A percentile compares a stretch with the other conserved stretches of the same genome.
Evolutionary conservation across 1,140 invertebrate genomes (phyloP).

Genomic region (Sinella curviseta): DNA sequence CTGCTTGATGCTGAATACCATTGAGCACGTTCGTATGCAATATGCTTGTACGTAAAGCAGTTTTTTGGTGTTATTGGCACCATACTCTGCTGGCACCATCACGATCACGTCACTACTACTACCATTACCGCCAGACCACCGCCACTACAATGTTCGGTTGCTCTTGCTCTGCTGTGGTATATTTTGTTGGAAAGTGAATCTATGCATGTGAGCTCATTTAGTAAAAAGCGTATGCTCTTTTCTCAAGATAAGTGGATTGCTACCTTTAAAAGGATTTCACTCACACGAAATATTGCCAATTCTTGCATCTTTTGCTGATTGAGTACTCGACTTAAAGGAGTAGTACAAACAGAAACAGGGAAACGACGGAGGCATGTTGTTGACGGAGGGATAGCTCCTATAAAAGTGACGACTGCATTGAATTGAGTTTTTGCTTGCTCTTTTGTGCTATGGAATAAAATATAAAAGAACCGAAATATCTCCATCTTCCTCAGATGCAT

Average conservation of each 20-base stretch:
- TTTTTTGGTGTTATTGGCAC: not conserved
- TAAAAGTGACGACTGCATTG: no score
- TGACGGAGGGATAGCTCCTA: no score
- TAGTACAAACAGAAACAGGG: no score
- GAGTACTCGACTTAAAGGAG: not conserved
- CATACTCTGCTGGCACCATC: not conserved
- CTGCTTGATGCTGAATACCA: not conserved
- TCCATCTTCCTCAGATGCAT: no score
- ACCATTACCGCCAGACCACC: no score
- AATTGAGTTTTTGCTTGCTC: no score
- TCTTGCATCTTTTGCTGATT: not conserved
- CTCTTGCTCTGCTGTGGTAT: no score
- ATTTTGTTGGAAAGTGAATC: no score
- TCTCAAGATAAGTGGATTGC: constrained; percentile 11
- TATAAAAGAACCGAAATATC: no score
- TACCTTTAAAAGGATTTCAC: constrained; percentile 7
- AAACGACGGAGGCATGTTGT: no score
- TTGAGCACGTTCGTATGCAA: not conserved
- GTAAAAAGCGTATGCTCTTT: constrained; percentile 12
- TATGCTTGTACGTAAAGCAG: not conserved
- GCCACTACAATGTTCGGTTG: no score
- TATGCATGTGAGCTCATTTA: not conserved
- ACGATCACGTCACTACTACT: not conserved
- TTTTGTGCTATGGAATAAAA: no score
- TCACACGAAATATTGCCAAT: constrained; percentile 10